Base-by-base conservation (phyloP, 92 coral and sea anemone genomes). In the Siderastrea radians region DNA sequence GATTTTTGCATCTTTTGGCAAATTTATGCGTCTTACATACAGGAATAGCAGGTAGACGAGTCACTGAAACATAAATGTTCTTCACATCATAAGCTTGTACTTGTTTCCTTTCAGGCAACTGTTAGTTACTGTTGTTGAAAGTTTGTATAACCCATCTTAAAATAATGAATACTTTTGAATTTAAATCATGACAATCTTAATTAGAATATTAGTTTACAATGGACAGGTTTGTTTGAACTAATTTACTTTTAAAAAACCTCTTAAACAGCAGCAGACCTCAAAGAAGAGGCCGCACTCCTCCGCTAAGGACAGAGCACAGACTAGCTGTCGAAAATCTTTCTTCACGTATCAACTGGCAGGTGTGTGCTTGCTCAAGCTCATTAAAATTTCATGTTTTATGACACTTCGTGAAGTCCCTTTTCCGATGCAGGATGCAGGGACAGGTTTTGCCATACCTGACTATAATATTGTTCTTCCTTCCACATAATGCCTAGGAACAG, bases 341-440 rank as follows among this genome's bases (percentile, higher is more conserved):
- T 26, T 95, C 98, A 43, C 91, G 99, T 17, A 92, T 91, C 46
- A 97, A 97, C 75, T 97, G 99, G 99, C 99, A 97, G 99, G 99
- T 97, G 76, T 58, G 90, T 78, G 45, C 65, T 76, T 14, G 45
- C 19, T 7, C 6, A 8, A 8, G 16, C 57, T 48, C 3, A 46
- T 6, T 68, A 68, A 26, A 26, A 13, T 68, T 12, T 63, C 19
- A 7, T 52, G 1, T 48, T 47, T 49, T 72, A 16, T 5, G 8
- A 0, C 16, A 19, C 19, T 61, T 13, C 12, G 0, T 55, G 12
- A 2, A 4, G 8, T 2, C 9, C 5, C 12, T 55, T 7, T 55
- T 13, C 14, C 16, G 19, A 19, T 61, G 66, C 16, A 19, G 26
- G 19, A 55, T 55, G 12, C 10, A 55, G 12, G 8, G 61, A 7